Evolutionary conservation across 2,888 invertebrate genomes (phyloP).

Genomic region (Adineta ricciae): DNA sequence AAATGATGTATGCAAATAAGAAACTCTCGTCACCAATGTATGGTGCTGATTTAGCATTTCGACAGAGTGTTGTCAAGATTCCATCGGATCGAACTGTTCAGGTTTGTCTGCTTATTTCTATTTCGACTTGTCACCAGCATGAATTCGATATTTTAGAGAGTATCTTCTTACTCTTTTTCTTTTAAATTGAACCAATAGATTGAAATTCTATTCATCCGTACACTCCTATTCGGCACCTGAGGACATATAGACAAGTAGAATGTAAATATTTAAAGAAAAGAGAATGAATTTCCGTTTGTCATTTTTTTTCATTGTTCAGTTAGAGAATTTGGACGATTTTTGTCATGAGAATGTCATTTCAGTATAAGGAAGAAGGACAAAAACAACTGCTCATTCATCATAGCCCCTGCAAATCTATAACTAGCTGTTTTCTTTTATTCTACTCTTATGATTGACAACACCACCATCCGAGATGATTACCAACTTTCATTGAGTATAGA

Average conservation of each 20-base stretch:
- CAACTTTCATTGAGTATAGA: background rate
- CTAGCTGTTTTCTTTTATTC: background rate
- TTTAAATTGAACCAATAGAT: background rate
- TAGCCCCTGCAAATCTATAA: background rate
- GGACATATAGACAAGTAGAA: background rate
- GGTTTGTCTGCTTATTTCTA: background rate
- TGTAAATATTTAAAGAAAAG: background rate
- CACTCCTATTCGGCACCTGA: background rate
- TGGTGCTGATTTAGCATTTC: conserved; percentile 25
- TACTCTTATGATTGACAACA: background rate
- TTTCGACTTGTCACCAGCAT: too few species aligned
- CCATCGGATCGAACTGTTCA: conserved; percentile 23
- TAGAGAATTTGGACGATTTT: background rate
- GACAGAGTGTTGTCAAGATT: conserved; percentile 25
- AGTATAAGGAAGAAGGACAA: background rate
- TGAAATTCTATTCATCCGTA: background rate
- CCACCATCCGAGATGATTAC: background rate
- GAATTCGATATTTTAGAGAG: too few species aligned
- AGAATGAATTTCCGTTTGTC: background rate
- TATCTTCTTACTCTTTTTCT: too few species aligned
- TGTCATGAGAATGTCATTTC: background rate
- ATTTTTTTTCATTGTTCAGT: too few species aligned
- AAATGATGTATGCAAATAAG: background rate
- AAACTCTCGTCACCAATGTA: background rate
- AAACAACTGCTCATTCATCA: background rate